Conservation (phyloP, 2,888 invertebrate genomes). For the Andrena bicolor region DNA sequence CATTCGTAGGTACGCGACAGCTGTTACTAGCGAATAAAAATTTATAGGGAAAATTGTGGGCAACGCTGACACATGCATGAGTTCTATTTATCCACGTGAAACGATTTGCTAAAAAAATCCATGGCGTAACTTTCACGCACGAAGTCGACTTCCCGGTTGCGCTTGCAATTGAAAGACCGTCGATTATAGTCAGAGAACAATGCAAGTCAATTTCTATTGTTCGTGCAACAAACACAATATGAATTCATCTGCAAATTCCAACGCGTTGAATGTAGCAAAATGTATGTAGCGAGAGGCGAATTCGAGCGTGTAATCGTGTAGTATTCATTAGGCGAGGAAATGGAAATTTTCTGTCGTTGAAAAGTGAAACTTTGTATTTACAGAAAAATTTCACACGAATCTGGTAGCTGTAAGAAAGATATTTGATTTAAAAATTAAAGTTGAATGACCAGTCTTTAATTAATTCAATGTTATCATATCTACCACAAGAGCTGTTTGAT, state of each 20-base stretch:
- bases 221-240: constrained; percentile 18
- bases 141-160: constrained; percentile 2
- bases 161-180: neutral
- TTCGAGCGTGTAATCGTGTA: constrained; percentile 2
- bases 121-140: neutral
- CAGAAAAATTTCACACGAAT: neutral
- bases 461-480: too few relatives aligned
- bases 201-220: constrained; percentile 36
- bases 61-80: too few relatives aligned
- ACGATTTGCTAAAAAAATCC: constrained; percentile 1
- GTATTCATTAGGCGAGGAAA: neutral
- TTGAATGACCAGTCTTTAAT: too few relatives aligned
- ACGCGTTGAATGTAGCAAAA: constrained; percentile 20
- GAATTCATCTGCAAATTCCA: constrained; percentile 23
- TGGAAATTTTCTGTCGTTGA: constrained; percentile 5
- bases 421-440: too few relatives aligned
- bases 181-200: constrained; percentile 28
- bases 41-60: too few relatives aligned
- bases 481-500: too few relatives aligned
- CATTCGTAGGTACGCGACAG: too few relatives aligned
- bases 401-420: too few relatives aligned
- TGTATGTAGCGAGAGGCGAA: neutral
- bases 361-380: neutral
- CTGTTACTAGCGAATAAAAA: too few relatives aligned
- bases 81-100: neutral